Evolutionary conservation across 2,888 invertebrate species (phyloP).

Genomic region (Eupithecia pulchellata): DNA sequence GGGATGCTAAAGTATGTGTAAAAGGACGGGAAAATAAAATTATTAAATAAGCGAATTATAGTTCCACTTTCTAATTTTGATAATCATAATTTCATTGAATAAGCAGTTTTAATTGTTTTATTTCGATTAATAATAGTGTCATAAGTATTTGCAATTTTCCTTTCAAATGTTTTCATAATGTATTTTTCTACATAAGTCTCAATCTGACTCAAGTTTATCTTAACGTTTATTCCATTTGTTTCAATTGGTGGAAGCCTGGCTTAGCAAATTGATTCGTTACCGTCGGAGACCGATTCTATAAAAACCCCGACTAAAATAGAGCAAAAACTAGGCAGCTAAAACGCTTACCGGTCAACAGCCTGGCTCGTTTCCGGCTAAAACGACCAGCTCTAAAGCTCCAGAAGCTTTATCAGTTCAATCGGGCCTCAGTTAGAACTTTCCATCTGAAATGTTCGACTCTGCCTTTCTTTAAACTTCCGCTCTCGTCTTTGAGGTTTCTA

Average conservation of each 20-base stretch:
- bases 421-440: slow-evolving; percentile 67
- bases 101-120: not conserved
- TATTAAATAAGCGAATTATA: not conserved
- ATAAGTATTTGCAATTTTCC: too few relatives aligned
- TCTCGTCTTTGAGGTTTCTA: slow-evolving; percentile 74
- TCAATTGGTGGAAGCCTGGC: not conserved
- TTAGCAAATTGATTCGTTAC: not conserved
- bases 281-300: not conserved
- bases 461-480: slow-evolving; percentile 74
- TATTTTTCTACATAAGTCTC: not conserved
- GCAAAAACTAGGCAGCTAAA: not conserved
- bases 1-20: not conserved
- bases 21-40: slow-evolving; percentile 14
- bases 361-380: slow-evolving; percentile 44
- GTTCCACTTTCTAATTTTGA: too few relatives aligned
- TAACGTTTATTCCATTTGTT: not conserved
- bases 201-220: not conserved
- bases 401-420: slow-evolving; percentile 65
- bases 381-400: slow-evolving; percentile 54
- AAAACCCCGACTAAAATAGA: not conserved
- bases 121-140: too few relatives aligned
- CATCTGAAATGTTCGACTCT: slow-evolving; percentile 67
- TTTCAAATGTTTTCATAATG: too few relatives aligned
- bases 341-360: slow-evolving; percentile 12
- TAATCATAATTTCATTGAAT: not conserved